A percentile compares a stretch with the other conserved stretches of the same genome.
phyloP scores from a whole-genome alignment of 2,888 invertebrate genomes.

The Hylaea fasciaria region DNA sequence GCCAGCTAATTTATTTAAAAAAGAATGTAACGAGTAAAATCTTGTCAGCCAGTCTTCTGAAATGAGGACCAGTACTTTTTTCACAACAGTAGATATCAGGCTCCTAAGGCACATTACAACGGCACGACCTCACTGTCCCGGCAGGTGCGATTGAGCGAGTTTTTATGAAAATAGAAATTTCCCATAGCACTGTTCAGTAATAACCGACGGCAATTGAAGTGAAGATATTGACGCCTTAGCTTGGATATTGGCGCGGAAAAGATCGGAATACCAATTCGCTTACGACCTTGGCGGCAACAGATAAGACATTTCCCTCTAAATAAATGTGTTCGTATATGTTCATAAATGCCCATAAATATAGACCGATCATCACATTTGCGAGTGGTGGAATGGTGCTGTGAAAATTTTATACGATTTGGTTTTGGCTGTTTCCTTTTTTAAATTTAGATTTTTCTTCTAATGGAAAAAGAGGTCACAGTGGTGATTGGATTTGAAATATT shows the following conservation, averaged over 20 bases:
- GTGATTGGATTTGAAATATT: too few species aligned
- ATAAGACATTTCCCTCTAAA: constrained; percentile 12
- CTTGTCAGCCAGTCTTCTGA: neutral
- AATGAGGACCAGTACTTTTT: neutral
- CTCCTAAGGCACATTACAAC: constrained; percentile 31
- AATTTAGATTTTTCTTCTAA: too few species aligned
- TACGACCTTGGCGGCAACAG: constrained; percentile 13
- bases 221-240: constrained; percentile 25
- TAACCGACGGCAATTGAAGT: constrained; percentile 21
- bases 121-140: constrained; percentile 29
- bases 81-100: neutral
- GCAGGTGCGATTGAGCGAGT: constrained; percentile 36
- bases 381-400: constrained; percentile 7
- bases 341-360: constrained; percentile 14
- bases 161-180: constrained; percentile 34
- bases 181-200: constrained; percentile 27
- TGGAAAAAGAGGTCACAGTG: too few species aligned
- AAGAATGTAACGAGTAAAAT: too few species aligned
- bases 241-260: constrained; percentile 19
- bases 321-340: too few species aligned
- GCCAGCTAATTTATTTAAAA: too few species aligned
- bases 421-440: neutral
- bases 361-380: constrained; percentile 17
- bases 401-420: constrained; percentile 8
- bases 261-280: constrained; percentile 30